Evolutionary conservation across 1,140 invertebrate species (phyloP).

Genomic region (Bombus confusus): DNA sequence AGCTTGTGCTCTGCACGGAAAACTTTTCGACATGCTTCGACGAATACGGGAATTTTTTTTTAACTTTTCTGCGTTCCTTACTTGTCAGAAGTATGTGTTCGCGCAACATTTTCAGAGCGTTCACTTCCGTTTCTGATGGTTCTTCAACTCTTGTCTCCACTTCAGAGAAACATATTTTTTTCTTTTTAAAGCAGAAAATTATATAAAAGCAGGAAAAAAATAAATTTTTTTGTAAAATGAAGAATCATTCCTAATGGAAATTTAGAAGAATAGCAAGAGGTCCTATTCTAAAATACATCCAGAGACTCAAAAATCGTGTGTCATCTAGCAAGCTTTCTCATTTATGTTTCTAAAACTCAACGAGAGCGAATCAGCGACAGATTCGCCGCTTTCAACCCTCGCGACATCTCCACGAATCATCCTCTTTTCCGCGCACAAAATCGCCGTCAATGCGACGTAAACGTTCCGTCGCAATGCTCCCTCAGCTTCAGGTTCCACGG

Average conservation of each 20-base stretch:
- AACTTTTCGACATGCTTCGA: slow-evolving; percentile 49
- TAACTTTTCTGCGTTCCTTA: slow-evolving; percentile 9
- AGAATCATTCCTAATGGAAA: neutral
- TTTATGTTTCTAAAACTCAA: neutral
- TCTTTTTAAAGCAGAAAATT: neutral
- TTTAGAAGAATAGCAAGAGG: neutral
- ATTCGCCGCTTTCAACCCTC: neutral
- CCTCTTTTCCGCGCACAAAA: neutral
- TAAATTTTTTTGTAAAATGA: neutral
- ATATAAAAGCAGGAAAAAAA: neutral
- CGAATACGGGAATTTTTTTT: slow-evolving; percentile 42
- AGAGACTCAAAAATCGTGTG: neutral
- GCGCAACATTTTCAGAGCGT: neutral
- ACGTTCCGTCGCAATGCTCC: slow-evolving; percentile 5
- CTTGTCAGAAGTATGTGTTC: neutral
- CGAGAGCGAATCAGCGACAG: neutral
- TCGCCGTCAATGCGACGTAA: neutral
- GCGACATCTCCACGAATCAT: neutral
- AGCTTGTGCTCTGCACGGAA: slow-evolving; percentile 17
- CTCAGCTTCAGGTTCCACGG: neutral
- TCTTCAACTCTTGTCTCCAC: neutral
- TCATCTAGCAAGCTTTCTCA: neutral
- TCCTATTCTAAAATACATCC: neutral
- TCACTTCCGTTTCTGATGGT: neutral
- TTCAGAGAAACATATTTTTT: neutral